phyloP scores from a whole-genome alignment of 2,113 vertebrate species.

The Cephalopholis sonnerati region DNA sequence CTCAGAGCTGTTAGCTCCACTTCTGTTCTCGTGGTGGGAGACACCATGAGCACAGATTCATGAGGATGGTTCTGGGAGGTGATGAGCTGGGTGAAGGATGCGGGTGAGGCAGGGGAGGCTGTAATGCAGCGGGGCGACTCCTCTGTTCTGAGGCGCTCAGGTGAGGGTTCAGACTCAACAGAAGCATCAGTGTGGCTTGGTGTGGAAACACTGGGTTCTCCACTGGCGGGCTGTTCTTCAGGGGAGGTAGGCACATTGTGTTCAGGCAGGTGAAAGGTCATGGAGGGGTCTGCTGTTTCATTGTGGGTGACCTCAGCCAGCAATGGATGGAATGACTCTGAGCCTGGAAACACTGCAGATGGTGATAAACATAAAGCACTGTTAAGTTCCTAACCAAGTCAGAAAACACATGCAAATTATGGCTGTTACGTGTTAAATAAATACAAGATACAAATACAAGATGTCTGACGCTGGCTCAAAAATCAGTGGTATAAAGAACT shows the following conservation, averaged over 20 bases:
- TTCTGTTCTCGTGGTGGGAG: slow-evolving; percentile 1
- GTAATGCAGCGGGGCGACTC: not conserved
- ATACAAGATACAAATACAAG: too few species aligned
- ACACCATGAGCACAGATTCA: slow-evolving; percentile 48
- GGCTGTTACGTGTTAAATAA: too few species aligned
- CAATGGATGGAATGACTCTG: slow-evolving; percentile 84
- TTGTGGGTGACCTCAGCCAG: slow-evolving; percentile 81
- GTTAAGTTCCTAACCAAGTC: not conserved
- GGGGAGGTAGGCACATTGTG: not conserved
- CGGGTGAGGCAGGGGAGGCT: not conserved
- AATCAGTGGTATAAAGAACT: not conserved
- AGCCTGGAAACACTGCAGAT: slow-evolving; percentile 41
- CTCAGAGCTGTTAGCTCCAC: not conserved
- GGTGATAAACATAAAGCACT: not conserved
- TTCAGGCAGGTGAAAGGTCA: slow-evolving; percentile 59
- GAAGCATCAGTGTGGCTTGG: not conserved
- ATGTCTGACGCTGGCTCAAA: too few species aligned
- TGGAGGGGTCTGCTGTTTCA: slow-evolving; percentile 57
- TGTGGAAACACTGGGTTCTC: not conserved
- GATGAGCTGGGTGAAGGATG: slow-evolving; percentile 73
- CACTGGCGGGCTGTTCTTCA: not conserved
- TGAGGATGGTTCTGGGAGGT: slow-evolving; percentile 53
- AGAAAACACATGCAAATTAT: not conserved
- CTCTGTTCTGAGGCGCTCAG: slow-evolving; percentile 65
- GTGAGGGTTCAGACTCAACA: slow-evolving; percentile 45